Conservation (phyloP, 2,888 invertebrate genomes). For the Heliconius cydno region DNA sequence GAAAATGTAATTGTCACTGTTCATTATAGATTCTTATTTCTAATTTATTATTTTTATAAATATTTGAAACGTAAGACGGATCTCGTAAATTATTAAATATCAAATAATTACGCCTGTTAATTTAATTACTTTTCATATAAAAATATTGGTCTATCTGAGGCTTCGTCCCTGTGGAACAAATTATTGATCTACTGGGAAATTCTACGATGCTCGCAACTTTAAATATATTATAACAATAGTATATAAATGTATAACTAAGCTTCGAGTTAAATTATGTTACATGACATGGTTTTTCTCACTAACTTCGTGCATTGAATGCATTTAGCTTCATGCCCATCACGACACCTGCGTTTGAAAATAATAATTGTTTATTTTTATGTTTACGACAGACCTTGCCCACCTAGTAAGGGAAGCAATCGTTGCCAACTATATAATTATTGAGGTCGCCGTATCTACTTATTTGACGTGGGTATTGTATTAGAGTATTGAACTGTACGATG, state of each 20-base stretch:
- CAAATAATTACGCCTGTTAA: no score
- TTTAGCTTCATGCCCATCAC: background rate
- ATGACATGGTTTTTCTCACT: background rate
- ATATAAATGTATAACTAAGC: no score
- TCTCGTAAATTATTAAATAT: no score
- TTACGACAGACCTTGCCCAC: slow-evolving; percentile 33
- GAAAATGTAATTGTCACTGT: background rate
- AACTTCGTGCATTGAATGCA: background rate
- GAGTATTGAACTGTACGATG: background rate
- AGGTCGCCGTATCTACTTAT: slow-evolving; percentile 36
- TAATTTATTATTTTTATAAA: background rate
- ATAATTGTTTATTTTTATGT: slow-evolving; percentile 11
- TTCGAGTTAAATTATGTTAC: background rate
- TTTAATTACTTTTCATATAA: background rate
- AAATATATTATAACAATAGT: background rate
- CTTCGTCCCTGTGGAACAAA: slow-evolving; percentile 12
- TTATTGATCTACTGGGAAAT: slow-evolving; percentile 16
- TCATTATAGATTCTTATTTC: background rate
- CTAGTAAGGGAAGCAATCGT: slow-evolving; percentile 36
- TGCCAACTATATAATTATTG: slow-evolving; percentile 41
- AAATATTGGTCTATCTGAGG: background rate
- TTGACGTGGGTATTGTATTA: slow-evolving; percentile 26
- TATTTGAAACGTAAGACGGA: background rate
- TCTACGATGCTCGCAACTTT: background rate
- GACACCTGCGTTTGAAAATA: background rate